Conservation (phyloP, 2,797 vertebrate species). For the Melanotaenia nigrans region DNA sequence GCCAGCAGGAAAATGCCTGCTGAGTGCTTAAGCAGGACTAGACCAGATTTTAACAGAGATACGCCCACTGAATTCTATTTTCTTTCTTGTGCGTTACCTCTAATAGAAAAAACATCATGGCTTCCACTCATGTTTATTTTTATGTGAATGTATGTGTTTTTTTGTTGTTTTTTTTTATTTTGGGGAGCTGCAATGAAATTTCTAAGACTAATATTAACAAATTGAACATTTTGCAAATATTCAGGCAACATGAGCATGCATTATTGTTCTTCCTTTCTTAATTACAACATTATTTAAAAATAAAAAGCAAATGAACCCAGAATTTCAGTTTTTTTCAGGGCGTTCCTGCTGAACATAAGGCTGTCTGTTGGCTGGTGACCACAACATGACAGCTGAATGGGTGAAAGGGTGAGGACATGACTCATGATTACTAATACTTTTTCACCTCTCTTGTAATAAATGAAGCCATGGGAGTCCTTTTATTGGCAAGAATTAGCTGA, state of each 20-base stretch:
- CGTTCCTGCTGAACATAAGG: slow-evolving; percentile 1
- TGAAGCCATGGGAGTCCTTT: slow-evolving; percentile 34
- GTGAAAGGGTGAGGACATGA: slow-evolving; percentile 48
- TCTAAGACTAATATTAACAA: background rate
- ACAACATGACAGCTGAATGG: slow-evolving; percentile 6
- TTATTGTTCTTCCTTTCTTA: background rate
- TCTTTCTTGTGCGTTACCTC: slow-evolving; percentile 1
- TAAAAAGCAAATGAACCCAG: background rate
- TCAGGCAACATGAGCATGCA: too few species aligned
- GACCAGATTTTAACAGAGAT: slow-evolving; percentile 46
- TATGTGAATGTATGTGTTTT: background rate
- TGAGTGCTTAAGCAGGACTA: slow-evolving; percentile 55
- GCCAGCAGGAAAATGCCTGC: slow-evolving; percentile 65
- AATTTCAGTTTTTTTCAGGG: slow-evolving; percentile 6
- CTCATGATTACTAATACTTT: slow-evolving; percentile 51
- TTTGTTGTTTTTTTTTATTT: too few species aligned
- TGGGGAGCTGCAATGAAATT: background rate
- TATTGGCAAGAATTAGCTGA: slow-evolving; percentile 38
- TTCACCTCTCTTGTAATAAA: slow-evolving; percentile 49
- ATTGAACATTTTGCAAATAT: background rate
- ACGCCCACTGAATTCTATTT: slow-evolving; percentile 35
- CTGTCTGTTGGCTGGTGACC: slow-evolving; percentile 15
- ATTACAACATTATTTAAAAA: background rate
- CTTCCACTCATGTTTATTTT: slow-evolving; percentile 19
- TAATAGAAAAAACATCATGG: slow-evolving; percentile 3